Evolutionary conservation across 2,797 vertebrate genomes (phyloP), one percentile per base, ranked within the genome.

Genomic region (Megaceryle alcyon): DNA sequence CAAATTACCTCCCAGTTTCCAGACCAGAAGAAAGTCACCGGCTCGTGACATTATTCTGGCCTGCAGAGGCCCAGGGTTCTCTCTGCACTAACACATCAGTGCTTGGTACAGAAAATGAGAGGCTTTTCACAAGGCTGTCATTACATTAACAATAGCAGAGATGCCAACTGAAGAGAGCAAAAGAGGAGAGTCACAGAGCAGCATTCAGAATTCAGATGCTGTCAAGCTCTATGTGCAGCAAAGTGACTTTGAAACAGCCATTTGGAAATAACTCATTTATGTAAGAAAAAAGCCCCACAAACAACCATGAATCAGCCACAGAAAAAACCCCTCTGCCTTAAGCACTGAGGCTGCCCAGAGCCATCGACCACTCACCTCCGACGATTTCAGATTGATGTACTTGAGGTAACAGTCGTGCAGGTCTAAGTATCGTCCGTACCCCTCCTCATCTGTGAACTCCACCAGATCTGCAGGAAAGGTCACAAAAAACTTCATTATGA

Each of bases 331-430:
- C 41, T 28, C 2, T 0, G 31, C 31, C n/a, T 33, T 12, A 21
- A 68, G 26, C 41, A 11, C 19, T 18, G 49, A 28, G 51, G n/a
- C 2, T 16, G 14, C 49, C 31, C 53, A 54, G 43, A 43, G 23
- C 10, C 26, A 6, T 1, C 14, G 63, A n/a, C 56, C 63, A 6
- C 37, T 91, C 79, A 99, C 99, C 98, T 99, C 99, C 3, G 98
- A 98, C 10, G 99, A 99, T 88, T 99, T 99, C n/a, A 99, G 97
- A 88, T 99, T 99, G 92, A 99, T 99, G 96, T 98, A 99, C 94
- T 99, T 99, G 93, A 99, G 98, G 92, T 99, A 99, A 97, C 99
- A 99, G 94, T 99, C 99, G 6, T 99, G 99, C 44, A 99, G 99
- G 93, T 99, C 99, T 2, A 99, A 97, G 97, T 99, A 99, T 19